Conservation (phyloP, 1,140 invertebrate genomes). For the Phymastichus coffea region DNA sequence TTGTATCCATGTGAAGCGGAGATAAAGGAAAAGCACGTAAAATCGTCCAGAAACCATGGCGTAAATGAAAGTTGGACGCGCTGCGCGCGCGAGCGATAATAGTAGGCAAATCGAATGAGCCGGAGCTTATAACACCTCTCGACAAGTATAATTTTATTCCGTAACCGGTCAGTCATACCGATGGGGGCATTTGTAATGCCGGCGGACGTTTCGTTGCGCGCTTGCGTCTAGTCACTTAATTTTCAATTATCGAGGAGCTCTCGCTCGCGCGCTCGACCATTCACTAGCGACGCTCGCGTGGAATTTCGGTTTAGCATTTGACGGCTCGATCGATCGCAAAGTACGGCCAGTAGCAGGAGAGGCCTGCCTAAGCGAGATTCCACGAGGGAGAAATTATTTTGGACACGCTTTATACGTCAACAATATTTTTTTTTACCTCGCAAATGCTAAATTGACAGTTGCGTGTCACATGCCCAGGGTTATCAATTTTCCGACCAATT, state of each 20-base stretch:
- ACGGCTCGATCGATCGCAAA: conserved; percentile 35
- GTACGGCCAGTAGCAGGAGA: too few relatives aligned
- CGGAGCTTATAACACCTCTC: conserved; percentile 1
- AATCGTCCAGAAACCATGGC: background rate
- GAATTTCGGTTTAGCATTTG: conserved; percentile 40
- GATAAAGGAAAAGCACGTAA: background rate
- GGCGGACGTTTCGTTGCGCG: conserved; percentile 33
- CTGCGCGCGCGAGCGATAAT: background rate
- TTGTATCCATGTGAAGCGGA: background rate
- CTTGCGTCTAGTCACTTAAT: conserved; percentile 40
- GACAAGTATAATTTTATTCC: conserved; percentile 16
- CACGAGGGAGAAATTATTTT: conserved; percentile 5
- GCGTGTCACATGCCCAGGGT: too few relatives aligned
- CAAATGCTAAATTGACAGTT: too few relatives aligned
- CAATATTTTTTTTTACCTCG: too few relatives aligned
- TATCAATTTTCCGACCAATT: too few relatives aligned
- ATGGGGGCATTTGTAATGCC: conserved; percentile 3
- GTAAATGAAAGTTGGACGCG: background rate
- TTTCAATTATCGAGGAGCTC: conserved; percentile 40
- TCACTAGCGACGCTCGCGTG: conserved; percentile 37
- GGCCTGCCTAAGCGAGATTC: background rate
- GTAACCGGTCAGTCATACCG: background rate
- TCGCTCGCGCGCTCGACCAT: conserved; percentile 1
- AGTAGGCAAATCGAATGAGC: background rate
- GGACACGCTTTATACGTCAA: too few relatives aligned